Conservation (phyloP, 2,888 invertebrate genomes). For the Rotaria macrura region DNA sequence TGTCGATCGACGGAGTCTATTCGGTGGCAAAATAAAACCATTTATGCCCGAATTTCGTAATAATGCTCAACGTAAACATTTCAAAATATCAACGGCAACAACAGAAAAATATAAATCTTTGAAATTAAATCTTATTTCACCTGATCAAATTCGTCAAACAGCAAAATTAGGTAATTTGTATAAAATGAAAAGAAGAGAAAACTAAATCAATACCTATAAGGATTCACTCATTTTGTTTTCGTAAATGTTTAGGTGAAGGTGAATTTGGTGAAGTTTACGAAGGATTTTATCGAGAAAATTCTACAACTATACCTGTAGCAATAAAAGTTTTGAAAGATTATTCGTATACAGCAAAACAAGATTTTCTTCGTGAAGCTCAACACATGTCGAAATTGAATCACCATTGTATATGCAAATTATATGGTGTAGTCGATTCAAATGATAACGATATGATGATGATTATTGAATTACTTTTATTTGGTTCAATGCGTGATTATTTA, state of each 20-base stretch:
- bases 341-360: conserved; percentile 58
- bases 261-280: conserved; percentile 84
- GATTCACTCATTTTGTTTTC: too few species aligned
- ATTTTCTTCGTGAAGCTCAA: conserved; percentile 75
- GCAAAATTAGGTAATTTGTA: neutral
- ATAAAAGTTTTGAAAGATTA: conserved; percentile 75
- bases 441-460: conserved; percentile 63
- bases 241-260: conserved; percentile 54
- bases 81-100: too few species aligned
- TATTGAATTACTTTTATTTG: conserved; percentile 75
- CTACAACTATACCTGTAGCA: conserved; percentile 56
- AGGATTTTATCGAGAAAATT: conserved; percentile 52
- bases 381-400: conserved; percentile 80
- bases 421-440: conserved; percentile 69
- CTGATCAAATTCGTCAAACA: neutral
- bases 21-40: neutral
- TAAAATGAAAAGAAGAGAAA: too few species aligned
- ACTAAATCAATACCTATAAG: too few species aligned
- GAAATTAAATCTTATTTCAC: neutral
- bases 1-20: neutral
- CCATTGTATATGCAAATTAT: conserved; percentile 74
- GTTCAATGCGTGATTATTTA: conserved; percentile 69
- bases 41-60: neutral
- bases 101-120: neutral
- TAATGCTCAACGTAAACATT: neutral